Base-by-base conservation (phyloP, 2,797 vertebrate species). In the Cryptoblepharus egeriae region DNA sequence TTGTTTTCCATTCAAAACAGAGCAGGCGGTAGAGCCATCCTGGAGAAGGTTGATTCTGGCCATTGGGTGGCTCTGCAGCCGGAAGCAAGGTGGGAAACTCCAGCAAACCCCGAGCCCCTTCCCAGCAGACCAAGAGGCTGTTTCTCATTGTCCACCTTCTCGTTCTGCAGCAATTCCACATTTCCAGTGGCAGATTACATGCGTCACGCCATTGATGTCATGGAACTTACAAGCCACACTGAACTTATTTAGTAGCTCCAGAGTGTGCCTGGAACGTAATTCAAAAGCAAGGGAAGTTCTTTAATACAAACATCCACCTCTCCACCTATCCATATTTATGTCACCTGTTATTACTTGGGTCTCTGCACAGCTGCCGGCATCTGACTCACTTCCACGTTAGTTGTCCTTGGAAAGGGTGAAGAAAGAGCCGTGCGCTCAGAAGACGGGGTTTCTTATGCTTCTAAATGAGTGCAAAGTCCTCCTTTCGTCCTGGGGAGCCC, bases 101-200 rank as follows among this genome's bases (percentile, higher is more conserved):
- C 91, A 91, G 28, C 28, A 92, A 92, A 90, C 83, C 82, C 85
- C 86, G 20, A 78, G 70, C 49, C 1, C 57, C 74, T 91, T 92
- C 90, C 91, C 89, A 90, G 81, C 90, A 75, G 77, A 87, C 88
- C 64, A 18, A 69, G 90, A 95, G 95, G 87, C 93, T 95, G 93
- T 92, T 95, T 96, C 87, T 94, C 90, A 95, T 95, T 94, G 91
- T 91, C 92, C 87, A 83, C 81, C 88, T 92, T 93, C 91, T 92
- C 83, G 88, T 91, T 92, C 86, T 90, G 92, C 90, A 92, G 79
- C 87, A 87, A 89, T 93, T 88, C 82, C 78, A 85, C 80, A 87
- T 94, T 94, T 95, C 90, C 88, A 91, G 77, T 89, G 86, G 83
- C 91, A 90, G 80, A 61, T 92, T 94, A 94, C 94, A 93, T 92